Conservation (phyloP, 2,888 invertebrate genomes). For the Agrotis exclamationis region DNA sequence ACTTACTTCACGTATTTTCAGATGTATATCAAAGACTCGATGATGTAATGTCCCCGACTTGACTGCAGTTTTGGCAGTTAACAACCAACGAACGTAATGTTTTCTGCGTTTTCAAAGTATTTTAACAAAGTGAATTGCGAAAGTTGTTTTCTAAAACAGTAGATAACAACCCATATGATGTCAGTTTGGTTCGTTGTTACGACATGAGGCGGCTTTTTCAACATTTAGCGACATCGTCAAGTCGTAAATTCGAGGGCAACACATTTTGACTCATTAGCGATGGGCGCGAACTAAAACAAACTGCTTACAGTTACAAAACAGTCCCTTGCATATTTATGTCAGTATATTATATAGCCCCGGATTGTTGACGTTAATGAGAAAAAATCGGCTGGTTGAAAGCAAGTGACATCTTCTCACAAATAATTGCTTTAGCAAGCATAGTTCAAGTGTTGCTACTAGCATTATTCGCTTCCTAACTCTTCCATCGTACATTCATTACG, state of each 20-base stretch:
- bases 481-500: slow-evolving; percentile 14
- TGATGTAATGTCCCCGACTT: slow-evolving; percentile 24
- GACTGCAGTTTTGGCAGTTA: slow-evolving; percentile 42
- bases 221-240: slow-evolving; percentile 83
- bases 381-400: slow-evolving; percentile 17
- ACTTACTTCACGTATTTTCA: slow-evolving; percentile 8
- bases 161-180: slow-evolving; percentile 71
- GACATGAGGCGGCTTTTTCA: slow-evolving; percentile 80
- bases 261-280: slow-evolving; percentile 81
- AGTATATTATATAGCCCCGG: slow-evolving; percentile 21
- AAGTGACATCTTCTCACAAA: background rate
- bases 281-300: slow-evolving; percentile 77
- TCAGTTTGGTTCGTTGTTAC: slow-evolving; percentile 77
- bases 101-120: slow-evolving; percentile 57
- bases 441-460: background rate
- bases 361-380: slow-evolving; percentile 21
- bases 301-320: slow-evolving; percentile 66
- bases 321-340: slow-evolving; percentile 52
- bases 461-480: slow-evolving; percentile 18
- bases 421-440: slow-evolving; percentile 3
- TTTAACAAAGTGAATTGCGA: slow-evolving; percentile 73
- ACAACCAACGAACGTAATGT: slow-evolving; percentile 42
- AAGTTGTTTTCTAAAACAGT: slow-evolving; percentile 71
- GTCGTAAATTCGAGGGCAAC: slow-evolving; percentile 82
- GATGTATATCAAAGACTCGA: slow-evolving; percentile 18